Evolutionary conservation across 2,113 vertebrate species (phyloP), one percentile per base, ranked within the genome.

Genomic region (Heterochromis multidens): DNA sequence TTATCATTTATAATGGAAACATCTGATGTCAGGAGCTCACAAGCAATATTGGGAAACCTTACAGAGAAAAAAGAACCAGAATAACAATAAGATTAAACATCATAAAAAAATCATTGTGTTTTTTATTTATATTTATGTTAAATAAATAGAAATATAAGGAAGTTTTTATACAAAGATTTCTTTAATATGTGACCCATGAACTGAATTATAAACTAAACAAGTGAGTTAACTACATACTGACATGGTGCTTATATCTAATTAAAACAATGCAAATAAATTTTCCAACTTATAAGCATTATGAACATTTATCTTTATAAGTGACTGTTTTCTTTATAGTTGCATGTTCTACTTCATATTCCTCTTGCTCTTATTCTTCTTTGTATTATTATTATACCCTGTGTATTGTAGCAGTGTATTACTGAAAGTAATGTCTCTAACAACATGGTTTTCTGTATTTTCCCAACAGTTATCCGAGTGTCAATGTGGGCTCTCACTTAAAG

Each of bases 21-120:
- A 13, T 99, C 98, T 27, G 98, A 98, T 2, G 98, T 99, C 85
- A 99, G 97, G 87, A 99, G 97, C 91, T 99, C 98, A 49, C 98
- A 99, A 83, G 98, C 98, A 1, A 98, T 97, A 94, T 99, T 99
- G 2, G 98, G 97, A 10, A 97, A 98, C 91, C 98, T 99, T 82
- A 0, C 4, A 29, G 11, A n/a, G 52, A 59, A 59, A 65, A 59
- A 57, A 13, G 25, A 77, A 80, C 19, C 52, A 56, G 8, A 21
- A 31, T 2, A 6, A 82, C 0, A 8, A 7, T 74, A n/a, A 31
- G n/a, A n/a, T n/a, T n/a, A n/a, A n/a, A n/a, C n/a, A n/a, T n/a
- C n/a, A n/a, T n/a, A n/a, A n/a, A n/a, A n/a, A n/a, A n/a, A n/a
- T n/a, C n/a, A n/a, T n/a, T n/a, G n/a, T n/a, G n/a, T n/a, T n/a